These are phyloP conservation scores for Amblyjoppa proteus DNA, from an alignment of 2,888 invertebrate species.

Conservation along the genomic window DNA sequence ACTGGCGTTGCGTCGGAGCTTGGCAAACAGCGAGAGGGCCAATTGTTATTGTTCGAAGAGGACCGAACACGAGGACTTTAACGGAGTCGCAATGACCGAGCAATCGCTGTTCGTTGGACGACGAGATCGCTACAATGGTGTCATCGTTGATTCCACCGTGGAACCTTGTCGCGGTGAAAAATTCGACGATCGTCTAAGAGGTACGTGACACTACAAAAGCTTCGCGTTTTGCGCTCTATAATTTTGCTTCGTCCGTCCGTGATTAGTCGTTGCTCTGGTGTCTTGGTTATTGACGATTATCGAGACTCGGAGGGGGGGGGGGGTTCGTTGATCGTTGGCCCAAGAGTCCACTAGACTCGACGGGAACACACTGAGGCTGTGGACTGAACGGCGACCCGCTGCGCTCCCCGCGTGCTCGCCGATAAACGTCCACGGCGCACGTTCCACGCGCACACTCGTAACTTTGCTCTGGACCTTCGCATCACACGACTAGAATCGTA, in stretches of 20 bases:
- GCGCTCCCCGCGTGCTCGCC: background rate
- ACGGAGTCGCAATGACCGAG: background rate
- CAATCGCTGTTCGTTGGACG: conserved; percentile 84
- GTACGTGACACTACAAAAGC: conserved; percentile 84
- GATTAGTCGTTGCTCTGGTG: background rate
- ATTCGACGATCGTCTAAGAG: conserved; percentile 87
- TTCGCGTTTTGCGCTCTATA: too few relatives aligned
- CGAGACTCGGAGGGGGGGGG: background rate
- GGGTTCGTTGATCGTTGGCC: background rate
- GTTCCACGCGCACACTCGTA: background rate
- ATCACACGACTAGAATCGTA: too few relatives aligned
- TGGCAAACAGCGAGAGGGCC: background rate
- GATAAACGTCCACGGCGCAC: background rate
- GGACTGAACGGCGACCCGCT: background rate
- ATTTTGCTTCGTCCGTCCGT: background rate
- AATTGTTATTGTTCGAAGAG: background rate
- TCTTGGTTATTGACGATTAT: background rate
- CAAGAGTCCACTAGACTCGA: background rate
- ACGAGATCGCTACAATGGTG: conserved; percentile 90
- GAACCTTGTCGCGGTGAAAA: conserved; percentile 86
- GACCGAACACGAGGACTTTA: background rate
- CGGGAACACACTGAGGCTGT: background rate
- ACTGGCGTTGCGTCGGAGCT: conserved; percentile 21
- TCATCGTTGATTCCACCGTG: conserved; percentile 89
- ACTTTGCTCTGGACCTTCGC: background rate